Conservation (phyloP, 2,113 vertebrate genomes). For the Poeciliopsis turrubarensis region DNA sequence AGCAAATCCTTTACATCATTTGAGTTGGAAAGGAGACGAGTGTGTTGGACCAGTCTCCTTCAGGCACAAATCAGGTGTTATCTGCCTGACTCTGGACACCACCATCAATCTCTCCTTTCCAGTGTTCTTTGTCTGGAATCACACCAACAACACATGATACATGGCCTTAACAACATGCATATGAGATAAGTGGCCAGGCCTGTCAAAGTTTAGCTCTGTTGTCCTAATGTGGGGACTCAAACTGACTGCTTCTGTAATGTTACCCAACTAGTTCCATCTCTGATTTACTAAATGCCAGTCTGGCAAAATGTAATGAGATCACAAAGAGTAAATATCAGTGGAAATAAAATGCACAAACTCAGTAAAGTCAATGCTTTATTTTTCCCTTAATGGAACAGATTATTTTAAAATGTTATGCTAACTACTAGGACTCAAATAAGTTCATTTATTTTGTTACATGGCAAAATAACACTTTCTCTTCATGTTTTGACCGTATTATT, state of each 20-base stretch:
- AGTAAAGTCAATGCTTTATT: no score
- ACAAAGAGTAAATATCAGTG: neutral
- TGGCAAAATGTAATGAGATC: neutral
- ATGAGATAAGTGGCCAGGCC: slow-evolving; percentile 46
- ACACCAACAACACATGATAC: slow-evolving; percentile 65
- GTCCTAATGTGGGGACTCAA: slow-evolving; percentile 31
- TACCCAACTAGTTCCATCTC: slow-evolving; percentile 23
- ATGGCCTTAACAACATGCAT: slow-evolving; percentile 52
- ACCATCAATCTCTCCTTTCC: slow-evolving; percentile 79
- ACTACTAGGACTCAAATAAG: neutral
- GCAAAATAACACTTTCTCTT: neutral
- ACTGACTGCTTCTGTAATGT: slow-evolving; percentile 33
- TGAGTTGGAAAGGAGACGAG: slow-evolving; percentile 55
- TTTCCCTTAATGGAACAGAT: no score
- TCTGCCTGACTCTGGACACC: slow-evolving; percentile 77
- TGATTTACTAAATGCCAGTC: slow-evolving; percentile 10
- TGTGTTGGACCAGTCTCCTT: slow-evolving; percentile 65
- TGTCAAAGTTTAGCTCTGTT: slow-evolving; percentile 41
- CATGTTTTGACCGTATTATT: slow-evolving; percentile 11
- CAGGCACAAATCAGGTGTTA: slow-evolving; percentile 79
- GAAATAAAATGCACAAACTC: neutral
- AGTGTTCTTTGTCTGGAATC: slow-evolving; percentile 65
- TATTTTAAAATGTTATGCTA: neutral
- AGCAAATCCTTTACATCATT: slow-evolving; percentile 41
- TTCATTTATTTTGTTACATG: neutral